Evolutionary conservation across 2,888 invertebrate species (phyloP).

Genomic region (Rotaria macrura): DNA sequence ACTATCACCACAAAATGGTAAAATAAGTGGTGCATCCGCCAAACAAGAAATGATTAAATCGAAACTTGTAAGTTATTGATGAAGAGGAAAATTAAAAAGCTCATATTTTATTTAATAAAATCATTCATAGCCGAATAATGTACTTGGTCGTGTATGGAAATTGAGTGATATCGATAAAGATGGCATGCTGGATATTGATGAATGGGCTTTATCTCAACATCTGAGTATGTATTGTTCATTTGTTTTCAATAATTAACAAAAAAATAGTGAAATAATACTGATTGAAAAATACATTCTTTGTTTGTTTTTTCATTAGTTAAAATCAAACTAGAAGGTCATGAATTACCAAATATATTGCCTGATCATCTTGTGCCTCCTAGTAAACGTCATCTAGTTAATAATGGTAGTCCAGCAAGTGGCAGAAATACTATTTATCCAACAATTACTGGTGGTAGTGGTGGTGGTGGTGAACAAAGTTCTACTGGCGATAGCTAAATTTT

Average conservation of each 20-base stretch:
- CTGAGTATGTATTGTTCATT: neutral
- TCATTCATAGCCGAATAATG: slow-evolving; percentile 65
- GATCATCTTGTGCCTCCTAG: slow-evolving; percentile 35
- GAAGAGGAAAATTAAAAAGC: neutral
- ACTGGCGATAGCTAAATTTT: too few relatives aligned
- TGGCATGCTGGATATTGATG: slow-evolving; percentile 83
- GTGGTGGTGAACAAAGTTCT: neutral
- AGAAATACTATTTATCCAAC: neutral
- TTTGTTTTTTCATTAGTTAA: slow-evolving; percentile 39
- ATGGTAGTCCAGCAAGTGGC: too few relatives aligned
- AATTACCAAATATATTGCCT: slow-evolving; percentile 35
- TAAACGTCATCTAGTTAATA: slow-evolving; percentile 15
- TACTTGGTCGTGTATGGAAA: slow-evolving; percentile 94
- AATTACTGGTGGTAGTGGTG: neutral
- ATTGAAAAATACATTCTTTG: too few relatives aligned
- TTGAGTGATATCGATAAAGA: slow-evolving; percentile 88
- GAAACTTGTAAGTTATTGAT: slow-evolving; percentile 56
- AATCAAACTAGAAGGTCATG: slow-evolving; percentile 43
- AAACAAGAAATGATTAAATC: slow-evolving; percentile 92
- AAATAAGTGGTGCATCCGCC: slow-evolving; percentile 80
- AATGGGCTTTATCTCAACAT: slow-evolving; percentile 95
- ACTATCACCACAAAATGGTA: slow-evolving; percentile 72
- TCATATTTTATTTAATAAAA: slow-evolving; percentile 54
- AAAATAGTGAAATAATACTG: too few relatives aligned
- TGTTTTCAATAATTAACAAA: too few relatives aligned